Base-by-base conservation (phyloP, 2,797 vertebrate genomes). In the Oreonectes daqikongensis region DNA sequence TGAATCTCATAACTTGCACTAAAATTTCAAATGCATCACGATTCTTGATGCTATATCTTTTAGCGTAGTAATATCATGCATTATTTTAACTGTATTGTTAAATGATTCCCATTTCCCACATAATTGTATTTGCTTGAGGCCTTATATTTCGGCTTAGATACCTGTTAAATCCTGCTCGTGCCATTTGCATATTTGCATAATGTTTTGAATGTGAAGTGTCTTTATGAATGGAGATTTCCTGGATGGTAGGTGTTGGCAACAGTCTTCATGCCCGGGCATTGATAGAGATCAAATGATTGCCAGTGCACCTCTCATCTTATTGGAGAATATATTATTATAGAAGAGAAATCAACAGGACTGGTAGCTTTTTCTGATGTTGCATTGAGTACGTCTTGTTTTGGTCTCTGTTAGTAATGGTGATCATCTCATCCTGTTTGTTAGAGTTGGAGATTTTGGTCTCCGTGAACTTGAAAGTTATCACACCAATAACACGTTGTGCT, bases 141-240 rank as follows among this genome's bases (percentile, higher is more conserved):
- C 30, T 52, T 73, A 52, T 15, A 20, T 61, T 22, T 30, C 15
- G 2, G 26, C 20, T 55, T 14, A 26, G 22, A 26, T 55, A 14
- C 26, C 55, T 26, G 28, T 15, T 72, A 35, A 72, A 50, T 40
- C 57, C 17, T 64, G 15, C 44, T 18, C 32, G 15, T 60, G 18
- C 69, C 32, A 22, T 61, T 57, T 57, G 22, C 52, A 55, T 55
- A 14, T 48, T 48, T 48, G n/a, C n/a, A 50, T 50, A 22, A 26
- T 26, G 28, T 50, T 61, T 63, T 50, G n/a, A 50, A 28, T 22
- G 5, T 14, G 9, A 42, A 4, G 40, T 42, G 40, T 42, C 40
- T 42, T 69, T 69, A n/a, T n/a, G 28, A 52, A 52, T 26, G 14
- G 12, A 0, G 52, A 35, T 52, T 52, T 69, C 12, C 26, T 61